Evolutionary conservation across 2,888 invertebrate genomes (phyloP).

Genomic region (Imbricaverruca yamaguchii): DNA sequence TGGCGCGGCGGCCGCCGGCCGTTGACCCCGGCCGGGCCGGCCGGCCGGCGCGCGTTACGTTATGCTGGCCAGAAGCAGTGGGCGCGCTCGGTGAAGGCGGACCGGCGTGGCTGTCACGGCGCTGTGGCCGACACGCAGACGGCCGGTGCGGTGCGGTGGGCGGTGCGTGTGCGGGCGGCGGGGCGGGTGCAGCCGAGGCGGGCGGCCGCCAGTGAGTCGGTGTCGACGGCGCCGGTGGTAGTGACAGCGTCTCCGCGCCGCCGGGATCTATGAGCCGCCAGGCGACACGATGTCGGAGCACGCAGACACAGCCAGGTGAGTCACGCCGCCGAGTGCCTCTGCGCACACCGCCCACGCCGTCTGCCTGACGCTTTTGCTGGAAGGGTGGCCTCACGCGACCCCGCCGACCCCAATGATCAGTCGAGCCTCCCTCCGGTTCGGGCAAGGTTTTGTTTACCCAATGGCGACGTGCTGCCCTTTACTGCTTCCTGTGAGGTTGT

Average conservation of each 20-base stretch:
- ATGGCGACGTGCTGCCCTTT: too few relatives aligned
- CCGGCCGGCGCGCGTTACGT: slow-evolving; percentile 8
- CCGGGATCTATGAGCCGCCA: not conserved
- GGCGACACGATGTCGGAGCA: not conserved
- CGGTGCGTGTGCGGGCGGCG: not conserved
- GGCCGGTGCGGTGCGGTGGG: not conserved
- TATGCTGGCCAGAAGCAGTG: not conserved
- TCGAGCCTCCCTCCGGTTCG: too few relatives aligned
- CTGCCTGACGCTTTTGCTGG: too few relatives aligned
- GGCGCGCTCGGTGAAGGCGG: not conserved
- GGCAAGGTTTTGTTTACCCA: too few relatives aligned
- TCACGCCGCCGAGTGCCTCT: not conserved
- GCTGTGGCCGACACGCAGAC: too few relatives aligned
- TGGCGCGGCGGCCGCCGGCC: not conserved
- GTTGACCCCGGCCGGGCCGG: not conserved
- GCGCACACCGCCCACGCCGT: too few relatives aligned
- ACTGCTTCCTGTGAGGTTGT: too few relatives aligned
- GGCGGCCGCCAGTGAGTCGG: not conserved
- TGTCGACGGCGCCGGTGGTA: not conserved
- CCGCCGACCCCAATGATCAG: too few relatives aligned
- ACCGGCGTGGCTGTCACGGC: too few relatives aligned
- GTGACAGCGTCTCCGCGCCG: too few relatives aligned
- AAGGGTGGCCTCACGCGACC: too few relatives aligned
- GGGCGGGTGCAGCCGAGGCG: not conserved
- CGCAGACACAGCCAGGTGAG: not conserved